Evolutionary conservation across 2,888 invertebrate species (phyloP).

Genomic region (Oxyteleia sp.): DNA sequence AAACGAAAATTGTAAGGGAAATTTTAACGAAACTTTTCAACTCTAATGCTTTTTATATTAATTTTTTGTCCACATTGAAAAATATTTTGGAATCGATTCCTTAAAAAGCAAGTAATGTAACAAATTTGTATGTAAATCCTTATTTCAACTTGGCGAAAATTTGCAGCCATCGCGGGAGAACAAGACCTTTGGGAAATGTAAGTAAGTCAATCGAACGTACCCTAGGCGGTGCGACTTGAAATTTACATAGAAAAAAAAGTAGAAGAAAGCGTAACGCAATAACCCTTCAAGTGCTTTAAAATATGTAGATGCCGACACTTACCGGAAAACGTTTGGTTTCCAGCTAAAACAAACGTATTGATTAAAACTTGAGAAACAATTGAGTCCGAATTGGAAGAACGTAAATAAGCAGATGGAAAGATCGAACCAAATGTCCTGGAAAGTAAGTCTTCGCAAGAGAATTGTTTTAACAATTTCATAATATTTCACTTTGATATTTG

Average conservation of each 20-base stretch:
- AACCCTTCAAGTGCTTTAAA: conserved; percentile 3
- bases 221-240: conserved; percentile 16
- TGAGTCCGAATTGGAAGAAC: conserved; percentile 3
- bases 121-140: conserved; percentile 12
- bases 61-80: no score
- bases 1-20: no score
- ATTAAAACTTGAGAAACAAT: conserved; percentile 30
- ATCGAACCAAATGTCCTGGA: conserved; percentile 1
- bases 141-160: conserved; percentile 5
- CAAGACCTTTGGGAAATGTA: conserved; percentile 29
- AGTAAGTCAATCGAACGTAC: conserved; percentile 33
- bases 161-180: conserved; percentile 1
- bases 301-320: conserved; percentile 25
- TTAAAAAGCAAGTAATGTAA: neutral
- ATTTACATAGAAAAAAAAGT: conserved; percentile 21
- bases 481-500: no score
- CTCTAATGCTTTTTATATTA: no score
- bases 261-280: conserved; percentile 11
- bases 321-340: neutral
- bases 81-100: neutral
- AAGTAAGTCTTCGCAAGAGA: neutral
- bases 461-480: no score
- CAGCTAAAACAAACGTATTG: conserved; percentile 5
- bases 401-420: conserved; percentile 15
- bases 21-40: no score